These are phyloP conservation scores for Macaria notata DNA, from an alignment of 2,888 invertebrate species.

Conservation along the genomic window DNA sequence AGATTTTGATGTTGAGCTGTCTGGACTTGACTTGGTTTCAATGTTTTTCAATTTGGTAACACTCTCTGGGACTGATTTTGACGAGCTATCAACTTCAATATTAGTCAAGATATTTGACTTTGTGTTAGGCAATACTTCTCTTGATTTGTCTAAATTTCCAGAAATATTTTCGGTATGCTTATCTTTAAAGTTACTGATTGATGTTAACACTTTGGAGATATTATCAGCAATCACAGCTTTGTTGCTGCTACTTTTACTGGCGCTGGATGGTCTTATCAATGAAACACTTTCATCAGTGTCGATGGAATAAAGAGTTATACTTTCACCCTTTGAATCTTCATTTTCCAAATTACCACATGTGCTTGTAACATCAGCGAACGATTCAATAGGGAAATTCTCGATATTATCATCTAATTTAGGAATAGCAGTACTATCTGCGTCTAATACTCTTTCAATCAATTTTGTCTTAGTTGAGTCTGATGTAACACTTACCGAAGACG, in stretches of 20 bases:
- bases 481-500: neutral
- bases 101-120: neutral
- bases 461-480: neutral
- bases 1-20: too few relatives aligned
- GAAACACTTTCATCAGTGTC: slow-evolving; percentile 13
- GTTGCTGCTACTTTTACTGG: slow-evolving; percentile 3
- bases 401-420: slow-evolving; percentile 2
- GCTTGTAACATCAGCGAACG: slow-evolving; percentile 8
- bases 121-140: neutral
- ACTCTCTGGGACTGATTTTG: too few relatives aligned
- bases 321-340: slow-evolving; percentile 8
- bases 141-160: neutral
- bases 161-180: neutral
- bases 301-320: slow-evolving; percentile 1
- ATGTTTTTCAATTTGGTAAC: too few relatives aligned
- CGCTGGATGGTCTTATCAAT: slow-evolving; percentile 6
- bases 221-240: slow-evolving; percentile 5
- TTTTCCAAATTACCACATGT: slow-evolving; percentile 6
- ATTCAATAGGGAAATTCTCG: slow-evolving; percentile 2
- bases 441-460: neutral
- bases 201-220: slow-evolving; percentile 5
- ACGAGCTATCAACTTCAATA: neutral
- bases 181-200: slow-evolving; percentile 5
- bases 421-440: neutral
- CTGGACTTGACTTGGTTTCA: too few relatives aligned